Base-by-base conservation (phyloP, 2,888 invertebrate species). In the Tetranychus truncatus region DNA sequence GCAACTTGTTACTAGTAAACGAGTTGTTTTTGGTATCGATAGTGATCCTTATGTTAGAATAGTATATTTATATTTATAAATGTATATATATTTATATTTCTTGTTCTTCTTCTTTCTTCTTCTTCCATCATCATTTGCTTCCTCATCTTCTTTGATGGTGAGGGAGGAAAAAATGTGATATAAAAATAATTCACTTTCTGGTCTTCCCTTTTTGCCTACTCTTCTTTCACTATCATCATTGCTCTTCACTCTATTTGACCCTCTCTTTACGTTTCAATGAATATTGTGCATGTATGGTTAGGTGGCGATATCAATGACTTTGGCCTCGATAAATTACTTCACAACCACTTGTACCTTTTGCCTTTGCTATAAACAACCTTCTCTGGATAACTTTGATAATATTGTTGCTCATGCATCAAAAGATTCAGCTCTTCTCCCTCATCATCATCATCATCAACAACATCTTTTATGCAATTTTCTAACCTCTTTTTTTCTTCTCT, bases 1-100 rank as follows among this genome's bases (percentile, higher is more conserved):
- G 55, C 55, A 55, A 55, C 55, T 55, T 55, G 55, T 55, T 55
- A 55, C 55, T 55, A 55, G 55, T 55, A 55, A 55, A 55, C 55
- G 55, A 55, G 55, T 55, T 55, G 55, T 55, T 55, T 55, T 15
- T 55, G 55, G 15, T 55, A 55, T 55, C 15, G 55, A 55, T 55
- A 55, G 55, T 55, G 4, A 15, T 55, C 55, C 55, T 9, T 55
- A 55, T 55, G 55, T 55, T 55, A 15, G 34, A 34, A 55, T 55
- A 55, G 15, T 55, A 7, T 55, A 55, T 55, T 55, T 55, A 55
- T 55, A 55, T 55, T 15, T 55, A 55, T 55, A 55, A 15, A 15
- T 55, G 55, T 9, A 15, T 55, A 15, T 15, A 55, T 55, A 15
- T 34, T 34, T 34, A 34, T 34, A 34, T 34, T 34, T 34, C 34